phyloP scores from a whole-genome alignment of 2,113 vertebrate genomes.

The Prolemur simus region DNA sequence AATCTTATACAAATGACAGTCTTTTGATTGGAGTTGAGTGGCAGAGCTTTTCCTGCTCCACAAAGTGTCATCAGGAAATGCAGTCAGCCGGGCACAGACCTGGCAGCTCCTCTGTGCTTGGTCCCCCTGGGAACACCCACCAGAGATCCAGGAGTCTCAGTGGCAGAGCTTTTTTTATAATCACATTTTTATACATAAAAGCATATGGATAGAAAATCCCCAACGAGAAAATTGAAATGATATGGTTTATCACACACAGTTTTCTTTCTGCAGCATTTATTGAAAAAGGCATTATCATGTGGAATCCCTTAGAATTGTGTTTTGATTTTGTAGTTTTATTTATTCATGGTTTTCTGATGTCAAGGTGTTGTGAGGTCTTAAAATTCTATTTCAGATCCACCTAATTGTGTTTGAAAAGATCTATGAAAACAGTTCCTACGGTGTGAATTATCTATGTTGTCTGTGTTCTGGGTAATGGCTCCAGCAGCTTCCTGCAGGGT shows the following conservation, averaged over 20 bases:
- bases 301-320: conserved; percentile 37
- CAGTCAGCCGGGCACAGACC: background rate
- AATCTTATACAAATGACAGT: background rate
- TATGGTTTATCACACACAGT: conserved; percentile 47
- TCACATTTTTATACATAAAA: conserved; percentile 55
- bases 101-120: background rate
- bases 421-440: background rate
- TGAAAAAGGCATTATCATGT: conserved; percentile 37
- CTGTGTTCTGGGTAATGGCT: background rate
- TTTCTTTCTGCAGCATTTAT: conserved; percentile 19
- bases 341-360: conserved; percentile 49
- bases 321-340: conserved; percentile 64
- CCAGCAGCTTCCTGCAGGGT: background rate
- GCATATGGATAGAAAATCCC: conserved; percentile 35
- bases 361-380: conserved; percentile 13
- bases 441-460: background rate
- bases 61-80: background rate
- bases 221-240: conserved; percentile 50
- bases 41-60: background rate
- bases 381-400: conserved; percentile 33
- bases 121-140: background rate
- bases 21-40: background rate
- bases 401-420: conserved; percentile 32
- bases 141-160: background rate
- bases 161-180: background rate